These are phyloP conservation scores for Philopotamus ludificatus DNA, from an alignment of 1,140 invertebrate species.

Conservation along the genomic window DNA sequence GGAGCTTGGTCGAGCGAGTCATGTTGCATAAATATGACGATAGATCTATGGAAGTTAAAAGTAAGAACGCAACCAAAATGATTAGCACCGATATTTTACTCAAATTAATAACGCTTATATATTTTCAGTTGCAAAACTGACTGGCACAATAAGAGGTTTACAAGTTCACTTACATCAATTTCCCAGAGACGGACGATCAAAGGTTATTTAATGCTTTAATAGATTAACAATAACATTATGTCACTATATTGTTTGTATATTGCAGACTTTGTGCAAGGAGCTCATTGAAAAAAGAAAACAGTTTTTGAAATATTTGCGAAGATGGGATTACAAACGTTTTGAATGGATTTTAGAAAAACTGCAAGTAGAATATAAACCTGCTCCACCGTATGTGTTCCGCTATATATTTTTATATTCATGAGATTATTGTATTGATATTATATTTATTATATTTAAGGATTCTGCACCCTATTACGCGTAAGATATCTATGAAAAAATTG, in stretches of 20 bases:
- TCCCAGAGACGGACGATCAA: slow-evolving; percentile 57
- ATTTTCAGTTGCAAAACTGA: slow-evolving; percentile 58
- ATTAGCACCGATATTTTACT: background rate
- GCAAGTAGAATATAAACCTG: slow-evolving; percentile 71
- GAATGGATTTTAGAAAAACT: slow-evolving; percentile 84
- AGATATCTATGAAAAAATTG: slow-evolving; percentile 64
- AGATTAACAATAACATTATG: background rate
- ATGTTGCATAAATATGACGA: slow-evolving; percentile 1
- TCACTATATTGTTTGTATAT: slow-evolving; percentile 24
- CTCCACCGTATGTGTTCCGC: slow-evolving; percentile 58
- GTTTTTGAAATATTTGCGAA: slow-evolving; percentile 64
- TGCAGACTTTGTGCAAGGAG: slow-evolving; percentile 61
- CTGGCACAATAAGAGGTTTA: slow-evolving; percentile 56
- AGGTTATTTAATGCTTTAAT: slow-evolving; percentile 45
- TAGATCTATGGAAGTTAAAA: slow-evolving; percentile 3
- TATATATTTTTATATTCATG: too few relatives aligned
- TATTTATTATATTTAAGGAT: too few relatives aligned
- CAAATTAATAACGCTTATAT: background rate
- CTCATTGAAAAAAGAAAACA: slow-evolving; percentile 76
- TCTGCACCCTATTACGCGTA: slow-evolving; percentile 60
- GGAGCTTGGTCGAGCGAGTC: background rate
- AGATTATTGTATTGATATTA: slow-evolving; percentile 7
- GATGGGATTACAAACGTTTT: slow-evolving; percentile 78
- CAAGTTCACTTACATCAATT: slow-evolving; percentile 54
- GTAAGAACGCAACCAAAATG: background rate